Conservation (phyloP, 2,797 vertebrate species). For the Notoglanidium macrostoma region DNA sequence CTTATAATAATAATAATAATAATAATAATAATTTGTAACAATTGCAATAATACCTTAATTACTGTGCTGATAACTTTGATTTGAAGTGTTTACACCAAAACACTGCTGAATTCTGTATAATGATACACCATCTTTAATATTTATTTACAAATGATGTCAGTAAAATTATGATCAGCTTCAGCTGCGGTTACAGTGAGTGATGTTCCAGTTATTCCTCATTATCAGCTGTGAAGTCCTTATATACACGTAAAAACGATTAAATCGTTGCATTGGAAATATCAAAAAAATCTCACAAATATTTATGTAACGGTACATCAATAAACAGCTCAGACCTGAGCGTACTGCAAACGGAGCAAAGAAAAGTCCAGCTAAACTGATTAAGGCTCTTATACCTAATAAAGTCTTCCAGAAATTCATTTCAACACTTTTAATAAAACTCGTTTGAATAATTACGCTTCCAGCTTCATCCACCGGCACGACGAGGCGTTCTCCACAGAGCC, state of each 20-base stretch:
- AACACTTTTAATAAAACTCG: not conserved
- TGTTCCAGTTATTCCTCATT: not conserved
- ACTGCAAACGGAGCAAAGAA: too few species aligned
- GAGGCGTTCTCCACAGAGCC: slow-evolving; percentile 99
- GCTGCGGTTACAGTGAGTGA: not conserved
- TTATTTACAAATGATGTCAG: not conserved
- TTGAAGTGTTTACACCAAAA: not conserved
- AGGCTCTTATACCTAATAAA: not conserved
- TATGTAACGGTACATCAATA: not conserved
- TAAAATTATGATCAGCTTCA: not conserved
- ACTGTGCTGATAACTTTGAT: not conserved
- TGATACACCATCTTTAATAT: not conserved
- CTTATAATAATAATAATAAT: not conserved
- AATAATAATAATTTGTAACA: not conserved
- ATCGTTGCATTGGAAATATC: too few species aligned
- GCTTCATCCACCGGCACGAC: slow-evolving; percentile 96
- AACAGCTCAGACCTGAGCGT: not conserved
- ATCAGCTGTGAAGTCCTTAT: not conserved
- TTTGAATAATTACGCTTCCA: slow-evolving; percentile 56
- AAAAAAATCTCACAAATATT: not conserved
- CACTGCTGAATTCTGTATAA: not conserved
- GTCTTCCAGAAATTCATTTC: not conserved
- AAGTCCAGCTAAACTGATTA: not conserved
- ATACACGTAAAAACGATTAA: not conserved
- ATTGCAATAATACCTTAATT: too few species aligned